Base-by-base conservation (phyloP, 1,140 invertebrate genomes). In the Drosophila ananassae region DNA sequence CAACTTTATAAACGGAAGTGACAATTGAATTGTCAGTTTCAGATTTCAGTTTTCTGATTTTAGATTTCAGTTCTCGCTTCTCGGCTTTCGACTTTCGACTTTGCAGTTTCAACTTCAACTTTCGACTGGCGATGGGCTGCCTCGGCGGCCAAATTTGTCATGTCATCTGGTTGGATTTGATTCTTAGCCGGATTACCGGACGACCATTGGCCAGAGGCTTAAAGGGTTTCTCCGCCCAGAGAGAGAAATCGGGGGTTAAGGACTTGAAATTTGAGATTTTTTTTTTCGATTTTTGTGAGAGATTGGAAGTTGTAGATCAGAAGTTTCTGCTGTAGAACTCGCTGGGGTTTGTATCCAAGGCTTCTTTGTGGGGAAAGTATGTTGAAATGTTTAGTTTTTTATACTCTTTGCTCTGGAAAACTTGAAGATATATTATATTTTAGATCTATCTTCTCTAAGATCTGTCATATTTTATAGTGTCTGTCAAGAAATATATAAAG, bases 1-100 rank as follows among this genome's bases (percentile, higher is more conserved):
- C 72, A 75, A 75, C 72, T 75, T 73, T 64, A 75, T 64, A 75
- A 73, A 57, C 68, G 68, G 60, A 73, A 73, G 72, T 75, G 72
- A 73, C 72, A 75, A 75, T 75, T 75, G 53, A 75, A 73, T 73
- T 73, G 69, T 64, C 68, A 72, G 66, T 28, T 34, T 51, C 37
- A 25, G 24, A 52, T 54, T 57, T 39, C 25, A 46, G 34, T 48
- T 61, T 44, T n/a, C 24, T n/a, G 12, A 12, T 44, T 56, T 24
- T 21, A n/a, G 52, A 22, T 22, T 37, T 34, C 8, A 17, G 30
- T 28, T 28, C 7, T 28, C 25, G 5, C 6, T 17, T 60, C 34
- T 34, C 28, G 56, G 21, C 32, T 25, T 5, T 5, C 25, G 37
- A 17, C 24, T 55, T 52, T 57, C 21, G n/a, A 46, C 9, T 48